Evolutionary conservation across 2,113 vertebrate species (phyloP).

Genomic region (Phycodurus eques): DNA sequence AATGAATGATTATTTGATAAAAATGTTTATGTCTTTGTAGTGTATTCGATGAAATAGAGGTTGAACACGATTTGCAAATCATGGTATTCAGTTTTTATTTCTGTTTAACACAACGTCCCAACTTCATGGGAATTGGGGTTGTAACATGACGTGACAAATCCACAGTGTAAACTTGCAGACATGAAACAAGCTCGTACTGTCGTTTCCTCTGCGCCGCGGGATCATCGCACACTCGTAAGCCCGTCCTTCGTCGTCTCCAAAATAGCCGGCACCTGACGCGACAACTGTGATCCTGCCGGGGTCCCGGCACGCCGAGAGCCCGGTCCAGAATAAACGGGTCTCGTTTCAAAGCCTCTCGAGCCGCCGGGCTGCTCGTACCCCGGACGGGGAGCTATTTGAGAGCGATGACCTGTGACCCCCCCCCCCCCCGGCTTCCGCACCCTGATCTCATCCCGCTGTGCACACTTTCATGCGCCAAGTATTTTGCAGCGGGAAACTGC

Average conservation of each 20-base stretch:
- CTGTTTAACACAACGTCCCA: no score
- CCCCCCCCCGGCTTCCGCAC: slow-evolving; percentile 43
- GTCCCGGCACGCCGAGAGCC: slow-evolving; percentile 51
- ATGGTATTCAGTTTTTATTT: no score
- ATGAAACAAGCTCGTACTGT: not conserved
- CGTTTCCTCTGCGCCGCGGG: not conserved
- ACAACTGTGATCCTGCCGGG: slow-evolving; percentile 74
- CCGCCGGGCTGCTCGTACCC: slow-evolving; percentile 58
- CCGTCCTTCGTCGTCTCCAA: slow-evolving; percentile 59
- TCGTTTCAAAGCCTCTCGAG: slow-evolving; percentile 79
- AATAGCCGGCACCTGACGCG: slow-evolving; percentile 80
- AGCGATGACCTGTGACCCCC: slow-evolving; percentile 61
- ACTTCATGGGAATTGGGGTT: no score
- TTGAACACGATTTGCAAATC: no score
- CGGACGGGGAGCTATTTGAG: slow-evolving; percentile 66
- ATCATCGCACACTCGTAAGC: slow-evolving; percentile 25
- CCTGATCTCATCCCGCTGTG: slow-evolving; percentile 53
- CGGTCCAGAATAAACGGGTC: slow-evolving; percentile 43
- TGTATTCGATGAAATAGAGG: no score
- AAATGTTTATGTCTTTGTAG: no score
- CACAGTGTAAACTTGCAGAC: not conserved
- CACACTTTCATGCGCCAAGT: slow-evolving; percentile 56
- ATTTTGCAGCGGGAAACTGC: slow-evolving; percentile 15
- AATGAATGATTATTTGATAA: no score
- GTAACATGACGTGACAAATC: not conserved